These are phyloP conservation scores for Philonicus albiceps DNA, from an alignment of 2,888 invertebrate species.

Conservation along the genomic window DNA sequence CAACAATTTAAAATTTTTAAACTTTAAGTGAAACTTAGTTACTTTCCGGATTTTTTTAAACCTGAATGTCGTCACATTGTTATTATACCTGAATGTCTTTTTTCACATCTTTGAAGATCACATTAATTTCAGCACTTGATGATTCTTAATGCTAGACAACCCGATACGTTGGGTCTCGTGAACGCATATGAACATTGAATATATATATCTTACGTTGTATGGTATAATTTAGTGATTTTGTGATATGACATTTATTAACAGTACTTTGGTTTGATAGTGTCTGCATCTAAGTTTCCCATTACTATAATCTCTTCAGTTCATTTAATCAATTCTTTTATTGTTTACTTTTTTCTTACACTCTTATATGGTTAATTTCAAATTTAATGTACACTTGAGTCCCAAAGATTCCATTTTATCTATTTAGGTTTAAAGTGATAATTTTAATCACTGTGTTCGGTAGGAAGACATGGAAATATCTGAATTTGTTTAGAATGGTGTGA, in stretches of 20 bases:
- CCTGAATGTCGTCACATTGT: not conserved
- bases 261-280: constrained; percentile 25
- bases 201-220: constrained; percentile 44
- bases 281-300: constrained; percentile 9
- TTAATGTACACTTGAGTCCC: constrained; percentile 3
- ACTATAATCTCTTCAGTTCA: not conserved
- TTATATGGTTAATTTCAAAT: not conserved
- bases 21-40: not conserved
- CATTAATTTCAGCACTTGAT: constrained; percentile 15
- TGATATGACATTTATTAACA: not conserved
- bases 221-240: constrained; percentile 21
- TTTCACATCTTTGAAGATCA: constrained; percentile 6
- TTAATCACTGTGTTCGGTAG: not conserved
- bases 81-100: not conserved
- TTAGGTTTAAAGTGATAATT: constrained; percentile 14
- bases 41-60: not conserved
- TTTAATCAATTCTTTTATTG: not conserved
- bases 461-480: constrained; percentile 5
- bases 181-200: constrained; percentile 21
- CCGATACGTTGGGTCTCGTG: not conserved
- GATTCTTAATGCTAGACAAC: not conserved
- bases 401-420: constrained; percentile 7
- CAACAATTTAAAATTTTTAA: not conserved
- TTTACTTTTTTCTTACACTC: not conserved
- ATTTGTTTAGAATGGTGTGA: constrained; percentile 33